Percentiles rank a stretch among this genome's conserved stretches.
Evolutionary conservation across 2,888 invertebrate genomes (phyloP).

Genomic region (Ophonus ardosiacus): DNA sequence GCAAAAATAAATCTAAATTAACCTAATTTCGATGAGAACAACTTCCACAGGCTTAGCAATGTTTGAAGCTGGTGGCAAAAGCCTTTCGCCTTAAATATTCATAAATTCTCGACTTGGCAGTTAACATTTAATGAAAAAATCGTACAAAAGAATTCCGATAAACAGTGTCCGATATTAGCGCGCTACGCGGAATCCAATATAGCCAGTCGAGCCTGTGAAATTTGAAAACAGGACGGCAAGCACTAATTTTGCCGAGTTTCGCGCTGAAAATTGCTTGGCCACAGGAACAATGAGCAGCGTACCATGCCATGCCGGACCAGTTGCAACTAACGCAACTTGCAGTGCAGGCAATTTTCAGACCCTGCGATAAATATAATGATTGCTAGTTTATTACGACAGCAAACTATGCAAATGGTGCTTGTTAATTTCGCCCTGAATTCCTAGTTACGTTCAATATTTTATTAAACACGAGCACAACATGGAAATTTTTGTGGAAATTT

Average conservation of each 20-base stretch:
- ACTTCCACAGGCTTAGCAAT: too few species aligned
- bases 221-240: not conserved
- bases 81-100: constrained; percentile 2
- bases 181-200: constrained; percentile 18
- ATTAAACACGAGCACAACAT: constrained; percentile 9
- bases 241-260: constrained; percentile 39
- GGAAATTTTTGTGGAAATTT: not conserved
- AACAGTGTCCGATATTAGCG: not conserved
- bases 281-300: constrained; percentile 4
- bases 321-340: constrained; percentile 8
- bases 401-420: constrained; percentile 37
- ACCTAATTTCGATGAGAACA: too few species aligned
- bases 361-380: constrained; percentile 45
- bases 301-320: too few species aligned
- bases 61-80: too few species aligned
- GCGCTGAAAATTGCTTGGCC: constrained; percentile 38
- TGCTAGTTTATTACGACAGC: constrained; percentile 37
- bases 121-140: constrained; percentile 26
- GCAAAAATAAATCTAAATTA: too few species aligned
- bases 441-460: constrained; percentile 29
- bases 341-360: constrained; percentile 6
- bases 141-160: not conserved
- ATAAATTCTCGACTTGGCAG: constrained; percentile 13
- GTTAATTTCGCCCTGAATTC: constrained; percentile 8
- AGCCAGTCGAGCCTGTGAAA: constrained; percentile 15